These are phyloP conservation scores for Trinectes maculatus DNA, from an alignment of 2,113 vertebrate genomes.

Conservation along the genomic window DNA sequence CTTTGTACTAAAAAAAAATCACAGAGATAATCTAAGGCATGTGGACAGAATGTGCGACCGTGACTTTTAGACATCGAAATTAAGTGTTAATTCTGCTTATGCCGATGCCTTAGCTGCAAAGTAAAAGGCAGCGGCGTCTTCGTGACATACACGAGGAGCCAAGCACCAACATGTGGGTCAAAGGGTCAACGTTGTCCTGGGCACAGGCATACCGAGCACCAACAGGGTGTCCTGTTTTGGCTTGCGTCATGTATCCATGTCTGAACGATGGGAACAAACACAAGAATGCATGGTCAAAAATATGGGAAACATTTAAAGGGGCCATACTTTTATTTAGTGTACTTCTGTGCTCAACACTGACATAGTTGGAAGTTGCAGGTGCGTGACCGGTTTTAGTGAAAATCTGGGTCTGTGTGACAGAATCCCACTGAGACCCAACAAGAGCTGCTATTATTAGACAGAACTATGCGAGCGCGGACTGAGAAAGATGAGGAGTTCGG, in stretches of 20 bases:
- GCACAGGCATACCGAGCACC: conserved; percentile 25
- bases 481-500: background rate
- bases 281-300: conserved; percentile 9
- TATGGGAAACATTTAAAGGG: background rate
- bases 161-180: conserved; percentile 41
- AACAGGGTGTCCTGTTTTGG: background rate
- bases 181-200: conserved; percentile 22
- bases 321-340: conserved; percentile 27
- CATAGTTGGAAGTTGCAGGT: conserved; percentile 28
- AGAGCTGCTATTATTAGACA: conserved; percentile 66
- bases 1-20: conserved; percentile 3
- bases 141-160: conserved; percentile 7
- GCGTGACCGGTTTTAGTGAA: conserved; percentile 44
- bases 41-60: background rate
- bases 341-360: conserved; percentile 2
- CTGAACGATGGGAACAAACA: conserved; percentile 5
- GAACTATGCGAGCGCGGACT: conserved; percentile 9
- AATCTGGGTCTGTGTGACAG: conserved; percentile 57
- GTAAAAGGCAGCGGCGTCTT: conserved; percentile 13
- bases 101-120: background rate
- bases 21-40: background rate
- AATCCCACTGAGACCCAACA: conserved; percentile 53
- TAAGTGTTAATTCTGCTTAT: background rate
- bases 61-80: background rate
- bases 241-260: conserved; percentile 21